These are phyloP conservation scores for Heliconius charithonia DNA, from an alignment of 2,888 invertebrate species.

Conservation along the genomic window DNA sequence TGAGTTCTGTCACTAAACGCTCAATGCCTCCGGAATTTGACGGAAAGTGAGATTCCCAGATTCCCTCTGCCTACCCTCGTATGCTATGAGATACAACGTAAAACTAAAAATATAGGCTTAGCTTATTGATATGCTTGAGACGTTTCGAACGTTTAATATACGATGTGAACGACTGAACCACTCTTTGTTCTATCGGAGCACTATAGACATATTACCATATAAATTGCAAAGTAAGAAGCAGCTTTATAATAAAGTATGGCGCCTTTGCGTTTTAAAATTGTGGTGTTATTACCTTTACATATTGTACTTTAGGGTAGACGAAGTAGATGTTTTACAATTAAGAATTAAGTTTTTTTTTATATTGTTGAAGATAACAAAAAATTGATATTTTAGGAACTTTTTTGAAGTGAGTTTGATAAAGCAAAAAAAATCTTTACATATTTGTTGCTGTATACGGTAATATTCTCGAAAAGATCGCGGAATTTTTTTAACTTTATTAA, in stretches of 20 bases:
- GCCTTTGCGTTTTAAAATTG: neutral
- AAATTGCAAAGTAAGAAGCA: constrained; percentile 14
- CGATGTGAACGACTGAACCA: constrained; percentile 24
- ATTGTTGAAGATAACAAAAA: too few relatives aligned
- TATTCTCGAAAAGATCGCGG: neutral
- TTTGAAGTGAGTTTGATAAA: too few relatives aligned
- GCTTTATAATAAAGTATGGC: constrained; percentile 19
- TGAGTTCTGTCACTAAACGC: neutral
- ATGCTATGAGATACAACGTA: neutral
- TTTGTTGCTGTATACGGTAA: neutral
- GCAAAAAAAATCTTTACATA: too few relatives aligned
- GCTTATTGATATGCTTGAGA: constrained; percentile 15
- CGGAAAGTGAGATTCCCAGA: neutral
- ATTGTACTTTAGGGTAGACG: too few relatives aligned
- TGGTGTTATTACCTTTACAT: too few relatives aligned
- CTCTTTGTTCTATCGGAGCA: constrained; percentile 21
- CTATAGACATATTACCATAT: constrained; percentile 27
- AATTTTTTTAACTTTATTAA: neutral
- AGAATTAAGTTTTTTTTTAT: neutral
- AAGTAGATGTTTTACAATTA: neutral
- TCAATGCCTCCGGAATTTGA: neutral
- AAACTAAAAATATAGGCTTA: neutral
- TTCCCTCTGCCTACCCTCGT: too few relatives aligned
- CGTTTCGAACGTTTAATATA: constrained; percentile 23
- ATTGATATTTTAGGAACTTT: too few relatives aligned